Base-by-base conservation (phyloP, 2,797 vertebrate species). In the Spinus olivaceus region DNA sequence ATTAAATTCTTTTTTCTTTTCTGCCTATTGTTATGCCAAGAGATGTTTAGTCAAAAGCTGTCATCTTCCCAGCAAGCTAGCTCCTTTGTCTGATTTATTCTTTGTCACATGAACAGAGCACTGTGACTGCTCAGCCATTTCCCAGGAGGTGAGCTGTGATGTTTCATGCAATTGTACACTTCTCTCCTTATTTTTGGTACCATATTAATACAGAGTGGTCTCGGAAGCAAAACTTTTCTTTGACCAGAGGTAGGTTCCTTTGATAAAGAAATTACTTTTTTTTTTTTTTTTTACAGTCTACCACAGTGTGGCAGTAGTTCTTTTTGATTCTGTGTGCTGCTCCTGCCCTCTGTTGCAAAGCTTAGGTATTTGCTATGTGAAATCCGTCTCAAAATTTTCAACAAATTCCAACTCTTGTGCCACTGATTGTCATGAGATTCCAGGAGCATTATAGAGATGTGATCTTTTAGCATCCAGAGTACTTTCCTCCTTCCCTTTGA, bases 101-200 rank as follows among this genome's bases (percentile, higher is more conserved):
- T 33, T 73, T 49, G 10, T 44, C 71, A 9, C 0, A 0, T 7
- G 22, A 84, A 42, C 1, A 0, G 2, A 1, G 17, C 42, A 21
- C 35, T 76, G 33, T 23, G n/a, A 39, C 39, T 65, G 27, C 50
- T 61, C 49, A 57, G 30, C 56, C 13, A 6, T 78, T 85, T 80
- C 50, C 28, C 21, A 35, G 21, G 79, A 63, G 24, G 8, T 44
- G 41, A 67, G 10, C 24, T 64, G 28, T n/a, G 41, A n/a, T 16
- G 21, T 35, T 67, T 85, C 30, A 35, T 53, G 60, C 27, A 50
- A 18, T 46, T 90, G 28, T 28, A 23, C 25, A 32, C 8, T 71
- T 65, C 24, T 66, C 15, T 37, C 18, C 27, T 2, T 46, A 32
- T 16, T 72, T 87, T 67, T 71, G 24, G 6, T 32, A 10, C 54